Base-by-base conservation (phyloP, 2,888 invertebrate genomes). In the Mesorhabditis sp. region DNA sequence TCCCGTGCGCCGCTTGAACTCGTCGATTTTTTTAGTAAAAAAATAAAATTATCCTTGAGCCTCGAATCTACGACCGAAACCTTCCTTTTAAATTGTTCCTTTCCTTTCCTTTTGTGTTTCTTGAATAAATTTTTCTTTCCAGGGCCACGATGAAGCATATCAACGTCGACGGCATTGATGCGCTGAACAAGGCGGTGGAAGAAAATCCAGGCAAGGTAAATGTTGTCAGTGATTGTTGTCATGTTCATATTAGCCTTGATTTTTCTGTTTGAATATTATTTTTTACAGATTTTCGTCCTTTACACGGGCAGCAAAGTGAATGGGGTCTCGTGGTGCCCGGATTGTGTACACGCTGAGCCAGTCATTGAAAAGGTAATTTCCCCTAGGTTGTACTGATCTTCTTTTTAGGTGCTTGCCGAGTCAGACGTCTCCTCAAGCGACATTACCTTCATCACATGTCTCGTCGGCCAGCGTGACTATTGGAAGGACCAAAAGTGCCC, bases 271-370 rank as follows among this genome's bases (percentile, higher is more conserved):
- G n/a, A 13, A 13, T n/a, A 50, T 2, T 1, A 13, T n/a, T 13
- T 50, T 50, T 13, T 50, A 10, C n/a, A 50, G 58, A 45, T 65
- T 10, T 68, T 72, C 62, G 69, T 75, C 15, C 69, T 65, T 43
- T 72, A 74, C 70, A 70, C 68, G 45, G 75, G 75, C 42, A 41
- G 65, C 28, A 28, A 65, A 13, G 70, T 42, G 42, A 70, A 71
- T 1, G 74, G 74, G 43, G 58, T 69, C 50, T 69, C 67, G 61
- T 75, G 75, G 75, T 75, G 75, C 58, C 74, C 75, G 7, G 75
- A 75, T 62, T 75, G 75, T 66, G 73, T 69, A 4, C 65, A 62
- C 4, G 73, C 72, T 41, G 72, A 72, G 45, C 70, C 70, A 10
- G 67, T 67, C 62, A 67, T 72, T 15, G 70, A 72, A 62, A 65